phyloP scores from a whole-genome alignment of 2,113 vertebrate species.

The Paraplagusia blochii region DNA sequence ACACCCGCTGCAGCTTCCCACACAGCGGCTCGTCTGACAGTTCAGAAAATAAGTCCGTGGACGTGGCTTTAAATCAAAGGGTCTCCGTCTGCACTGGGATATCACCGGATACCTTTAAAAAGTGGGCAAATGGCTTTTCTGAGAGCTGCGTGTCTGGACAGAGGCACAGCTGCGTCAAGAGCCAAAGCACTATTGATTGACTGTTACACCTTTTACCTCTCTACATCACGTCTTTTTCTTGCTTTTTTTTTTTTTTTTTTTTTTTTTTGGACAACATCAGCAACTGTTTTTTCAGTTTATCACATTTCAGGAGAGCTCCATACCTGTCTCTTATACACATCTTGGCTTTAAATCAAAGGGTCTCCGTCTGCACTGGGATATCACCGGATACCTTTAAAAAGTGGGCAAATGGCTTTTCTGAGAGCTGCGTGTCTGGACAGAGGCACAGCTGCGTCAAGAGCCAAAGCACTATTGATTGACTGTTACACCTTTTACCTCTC shows the following conservation, averaged over 20 bases:
- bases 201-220: slow-evolving; percentile 24
- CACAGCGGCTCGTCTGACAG: slow-evolving; percentile 64
- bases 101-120: slow-evolving; percentile 54
- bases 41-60: slow-evolving; percentile 70
- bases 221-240: neutral
- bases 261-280: slow-evolving; percentile 24
- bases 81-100: slow-evolving; percentile 49
- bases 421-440: slow-evolving; percentile 39
- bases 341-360: slow-evolving; percentile 68
- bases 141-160: slow-evolving; percentile 39
- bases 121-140: slow-evolving; percentile 57
- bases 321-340: no score
- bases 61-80: slow-evolving; percentile 69
- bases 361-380: slow-evolving; percentile 48
- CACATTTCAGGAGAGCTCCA: no score
- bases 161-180: slow-evolving; percentile 35
- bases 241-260: slow-evolving; percentile 6
- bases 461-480: slow-evolving; percentile 47
- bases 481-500: slow-evolving; percentile 22
- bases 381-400: slow-evolving; percentile 54
- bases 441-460: slow-evolving; percentile 33
- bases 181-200: slow-evolving; percentile 46
- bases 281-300: slow-evolving; percentile 25
- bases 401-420: slow-evolving; percentile 58
- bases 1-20: slow-evolving; percentile 66